Evolutionary conservation across 2,113 vertebrate species (phyloP).

Genomic region (Mionectes macconnelli): DNA sequence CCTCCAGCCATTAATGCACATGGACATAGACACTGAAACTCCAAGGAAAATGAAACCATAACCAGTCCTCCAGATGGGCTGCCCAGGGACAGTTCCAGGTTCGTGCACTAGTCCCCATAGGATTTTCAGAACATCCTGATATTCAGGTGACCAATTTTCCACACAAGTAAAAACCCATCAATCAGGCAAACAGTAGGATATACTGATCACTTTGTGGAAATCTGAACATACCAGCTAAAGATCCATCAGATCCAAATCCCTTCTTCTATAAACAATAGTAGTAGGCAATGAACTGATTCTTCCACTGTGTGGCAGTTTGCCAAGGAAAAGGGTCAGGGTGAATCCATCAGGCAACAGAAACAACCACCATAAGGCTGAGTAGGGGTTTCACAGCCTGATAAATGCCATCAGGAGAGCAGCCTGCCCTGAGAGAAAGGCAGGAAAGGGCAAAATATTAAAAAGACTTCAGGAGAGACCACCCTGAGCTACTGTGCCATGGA

Average conservation of each 20-base stretch:
- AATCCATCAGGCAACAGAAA: neutral
- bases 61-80: neutral
- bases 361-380: neutral
- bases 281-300: neutral
- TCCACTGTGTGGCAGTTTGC: neutral
- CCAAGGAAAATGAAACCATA: neutral
- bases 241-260: neutral
- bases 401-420: neutral
- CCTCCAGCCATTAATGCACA: too few relatives aligned
- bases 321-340: neutral
- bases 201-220: neutral
- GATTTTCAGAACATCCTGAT: neutral
- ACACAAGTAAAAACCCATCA: accelerated
- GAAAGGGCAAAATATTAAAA: neutral
- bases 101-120: accelerated
- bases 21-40: neutral
- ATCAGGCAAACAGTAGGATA: neutral
- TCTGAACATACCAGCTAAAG: neutral
- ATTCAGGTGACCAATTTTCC: neutral
- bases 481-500: neutral
- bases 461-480: neutral
- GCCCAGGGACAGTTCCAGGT: neutral
- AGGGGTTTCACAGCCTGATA: neutral
- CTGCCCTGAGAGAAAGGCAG: neutral
- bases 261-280: neutral